Conservation (phyloP, 1,140 invertebrate species). For the Meteorus sp. region DNA sequence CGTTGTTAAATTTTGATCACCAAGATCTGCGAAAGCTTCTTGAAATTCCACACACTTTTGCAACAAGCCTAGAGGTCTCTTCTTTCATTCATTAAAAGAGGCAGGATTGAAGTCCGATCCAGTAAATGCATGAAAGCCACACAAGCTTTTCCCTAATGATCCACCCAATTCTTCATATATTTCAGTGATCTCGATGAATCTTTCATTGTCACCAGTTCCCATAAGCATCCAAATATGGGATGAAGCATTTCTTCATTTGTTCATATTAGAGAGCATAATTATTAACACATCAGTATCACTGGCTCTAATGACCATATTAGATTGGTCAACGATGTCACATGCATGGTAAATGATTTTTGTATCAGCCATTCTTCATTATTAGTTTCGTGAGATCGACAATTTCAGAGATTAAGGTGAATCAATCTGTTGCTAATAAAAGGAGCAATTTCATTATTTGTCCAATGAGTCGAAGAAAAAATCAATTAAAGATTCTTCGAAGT, state of each 20-base stretch:
- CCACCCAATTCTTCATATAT: constrained; percentile 37
- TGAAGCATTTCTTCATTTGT: constrained; percentile 1
- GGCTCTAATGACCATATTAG: constrained; percentile 28
- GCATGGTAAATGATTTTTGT: constrained; percentile 39
- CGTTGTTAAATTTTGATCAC: not conserved
- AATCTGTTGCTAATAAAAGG: constrained; percentile 35
- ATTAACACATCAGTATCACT: constrained; percentile 34
- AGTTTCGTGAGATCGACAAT: constrained; percentile 18
- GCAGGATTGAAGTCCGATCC: constrained; percentile 53
- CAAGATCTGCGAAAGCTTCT: constrained; percentile 21
- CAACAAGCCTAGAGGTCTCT: constrained; percentile 34
- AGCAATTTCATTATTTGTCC: constrained; percentile 33
- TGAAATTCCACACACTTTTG: constrained; percentile 27
- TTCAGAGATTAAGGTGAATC: constrained; percentile 19
- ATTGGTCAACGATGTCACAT: constrained; percentile 28
- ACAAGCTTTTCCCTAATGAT: constrained; percentile 35
- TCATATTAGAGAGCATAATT: constrained; percentile 32
- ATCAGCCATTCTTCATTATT: constrained; percentile 44
- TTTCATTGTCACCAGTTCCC: constrained; percentile 34
- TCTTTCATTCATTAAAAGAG: constrained; percentile 40
- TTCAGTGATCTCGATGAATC: constrained; percentile 35
- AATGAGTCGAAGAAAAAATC: constrained; percentile 39
- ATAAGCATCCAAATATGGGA: constrained; percentile 32
- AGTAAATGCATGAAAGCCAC: constrained; percentile 48
- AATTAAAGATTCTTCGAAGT: constrained; percentile 42